phyloP scores from a whole-genome alignment of 2,113 vertebrate species.

The Triplophysa dalaica region DNA sequence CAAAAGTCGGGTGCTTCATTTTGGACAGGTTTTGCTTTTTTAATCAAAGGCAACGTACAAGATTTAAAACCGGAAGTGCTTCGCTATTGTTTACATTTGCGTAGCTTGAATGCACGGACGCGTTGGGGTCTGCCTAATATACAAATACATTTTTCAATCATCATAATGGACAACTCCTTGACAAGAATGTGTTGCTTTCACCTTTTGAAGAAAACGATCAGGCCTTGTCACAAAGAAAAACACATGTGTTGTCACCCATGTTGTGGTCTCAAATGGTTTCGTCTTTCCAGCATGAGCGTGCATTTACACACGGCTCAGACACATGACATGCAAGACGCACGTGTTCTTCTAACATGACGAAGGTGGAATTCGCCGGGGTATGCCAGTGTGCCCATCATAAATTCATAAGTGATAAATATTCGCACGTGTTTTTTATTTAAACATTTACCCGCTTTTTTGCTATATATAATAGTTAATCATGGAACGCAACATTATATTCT shows the following conservation, averaged over 20 bases:
- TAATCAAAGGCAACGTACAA: no score
- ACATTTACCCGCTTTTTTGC: not conserved
- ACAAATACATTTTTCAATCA: no score
- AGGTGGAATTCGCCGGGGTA: not conserved
- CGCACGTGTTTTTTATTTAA: not conserved
- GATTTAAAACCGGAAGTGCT: no score
- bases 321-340: slow-evolving; percentile 2
- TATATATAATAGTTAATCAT: no score
- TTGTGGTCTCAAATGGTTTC: slow-evolving; percentile 5
- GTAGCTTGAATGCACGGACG: no score
- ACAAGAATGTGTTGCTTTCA: no score
- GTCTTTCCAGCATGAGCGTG: slow-evolving; percentile 4
- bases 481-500: no score
- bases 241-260: not conserved
- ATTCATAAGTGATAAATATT: not conserved
- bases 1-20: no score
- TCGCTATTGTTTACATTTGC: no score
- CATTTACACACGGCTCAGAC: not conserved
- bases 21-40: no score
- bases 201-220: not conserved
- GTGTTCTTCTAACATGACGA: not conserved
- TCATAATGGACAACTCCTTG: no score
- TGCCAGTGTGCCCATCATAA: not conserved
- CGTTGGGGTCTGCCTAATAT: no score
- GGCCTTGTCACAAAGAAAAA: not conserved